Base-by-base conservation (phyloP, 1,140 invertebrate genomes). In the Conus ventricosus region DNA sequence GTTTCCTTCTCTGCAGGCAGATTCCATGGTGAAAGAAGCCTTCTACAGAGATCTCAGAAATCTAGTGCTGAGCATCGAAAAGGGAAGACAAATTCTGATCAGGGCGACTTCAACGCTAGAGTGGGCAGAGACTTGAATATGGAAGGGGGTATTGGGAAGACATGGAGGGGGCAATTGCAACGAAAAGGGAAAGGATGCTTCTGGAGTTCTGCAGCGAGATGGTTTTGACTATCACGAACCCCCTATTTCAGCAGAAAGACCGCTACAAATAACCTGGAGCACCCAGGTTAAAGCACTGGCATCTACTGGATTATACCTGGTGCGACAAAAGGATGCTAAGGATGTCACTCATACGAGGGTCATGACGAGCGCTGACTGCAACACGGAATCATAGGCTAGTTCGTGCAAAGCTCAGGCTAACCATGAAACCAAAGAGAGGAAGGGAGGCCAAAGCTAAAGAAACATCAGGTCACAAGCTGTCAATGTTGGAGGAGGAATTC, bases 171-270 rank as follows among this genome's bases (percentile, higher is more conserved):
- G 90, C 25, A 87, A 90, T n/a, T 87, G 85, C 78, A 92, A 90
- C 90, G 88, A 84, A 76, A 92, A 91, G 57, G 90, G 88, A n/a
- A 4, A 53, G 80, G 15, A 23, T 91, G 10, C 87, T 91, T 27
- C 84, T 92, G 27, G 39, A 55, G 71, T 54, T 57, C 8, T 91
- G 91, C 67, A 75, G 78, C 20, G 83, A 81, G 76, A 71, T 90
- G 67, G 23, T 76, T 76, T 78, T 91, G n/a, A 17, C 81, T 39
- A 91, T 92, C 83, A 91, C 90, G 17, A 91, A 92, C 86, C 91
- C 87, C 10, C 4, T 91, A 8, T 91, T 91, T 85, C 80, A 60
- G 23, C 87, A 63, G n/a, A 13, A 75, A 15, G 82, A 75, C 80
- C 10, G 85, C 5, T 84, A 91, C 76, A 89, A 71, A 84, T 85